Base-by-base conservation (phyloP, 2,888 invertebrate species). In the Eurois occulta region DNA sequence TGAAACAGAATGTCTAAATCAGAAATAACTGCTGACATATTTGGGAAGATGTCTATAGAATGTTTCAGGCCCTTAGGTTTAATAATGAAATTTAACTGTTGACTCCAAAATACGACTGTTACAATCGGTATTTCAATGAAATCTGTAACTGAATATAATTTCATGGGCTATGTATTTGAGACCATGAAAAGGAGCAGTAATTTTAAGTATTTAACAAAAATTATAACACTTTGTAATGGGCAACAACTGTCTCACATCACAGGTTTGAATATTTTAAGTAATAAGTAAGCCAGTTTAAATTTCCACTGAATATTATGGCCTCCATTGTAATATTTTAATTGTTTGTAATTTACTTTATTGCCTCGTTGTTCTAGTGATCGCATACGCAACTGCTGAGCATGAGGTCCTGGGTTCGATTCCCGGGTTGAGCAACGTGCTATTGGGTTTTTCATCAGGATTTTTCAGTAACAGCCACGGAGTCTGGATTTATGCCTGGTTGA, bases 41-140 rank as follows among this genome's bases (percentile, higher is more conserved):
- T 77, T 72, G 28, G 1, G 48, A 52, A 43, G 16, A 52, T 28
- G 35, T 64, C 69, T 62, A 35, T 7, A 48, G 16, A 81, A 81
- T 78, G 32, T 41, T 75, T 28, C 1, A 69, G 35, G 2, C 21
- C 7, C 60, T 60, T 41, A 35, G 46, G 38, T 58, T 68, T 52
- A 60, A 60, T 79, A 64, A 83, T 68, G 62, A 72, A 83, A 74
- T 75, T 74, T 79, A n/a, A 58, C 55, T 71, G 67, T 62, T 67
- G 52, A 64, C 38, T 28, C 4, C 58, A 24, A 68, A 83, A 83
- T 75, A 78, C 55, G 46, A 48, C 32, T 58, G 18, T 35, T 32
- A 58, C n/a, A 74, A 68, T 41, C 10, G 74, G 60, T 67, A 80
- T 80, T 80, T 67, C 52, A 75, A 60, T 80, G 10, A 75, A 69